These are phyloP conservation scores for Nycteola revayana DNA, from an alignment of 2,888 invertebrate species.

Conservation along the genomic window DNA sequence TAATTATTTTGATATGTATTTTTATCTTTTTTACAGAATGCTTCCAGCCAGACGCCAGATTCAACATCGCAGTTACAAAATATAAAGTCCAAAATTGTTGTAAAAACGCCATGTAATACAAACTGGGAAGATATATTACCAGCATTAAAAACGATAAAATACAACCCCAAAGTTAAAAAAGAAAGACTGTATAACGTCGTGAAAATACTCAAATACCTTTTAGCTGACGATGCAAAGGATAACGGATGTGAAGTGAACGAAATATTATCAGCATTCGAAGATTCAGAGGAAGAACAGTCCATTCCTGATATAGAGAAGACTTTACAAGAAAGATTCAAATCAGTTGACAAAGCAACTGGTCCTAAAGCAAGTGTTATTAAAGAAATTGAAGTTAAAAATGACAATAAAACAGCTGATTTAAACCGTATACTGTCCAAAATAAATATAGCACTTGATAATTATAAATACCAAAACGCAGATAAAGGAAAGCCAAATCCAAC, in stretches of 20 bases:
- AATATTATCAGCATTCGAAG: background rate
- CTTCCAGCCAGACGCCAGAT: slow-evolving; percentile 12
- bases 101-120: background rate
- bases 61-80: background rate
- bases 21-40: slow-evolving; percentile 23
- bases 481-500: slow-evolving; percentile 19
- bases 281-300: slow-evolving; percentile 1
- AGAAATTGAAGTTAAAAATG: slow-evolving; percentile 7
- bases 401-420: slow-evolving; percentile 20
- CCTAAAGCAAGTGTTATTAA: slow-evolving; percentile 7
- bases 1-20: too few species aligned
- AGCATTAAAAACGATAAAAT: slow-evolving; percentile 23
- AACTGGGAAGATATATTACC: slow-evolving; percentile 24
- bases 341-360: slow-evolving; percentile 12
- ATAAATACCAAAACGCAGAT: slow-evolving; percentile 14
- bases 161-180: slow-evolving; percentile 23
- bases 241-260: slow-evolving; percentile 2
- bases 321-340: slow-evolving; percentile 13
- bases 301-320: slow-evolving; percentile 12
- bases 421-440: slow-evolving; percentile 21
- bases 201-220: slow-evolving; percentile 30
- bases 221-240: slow-evolving; percentile 25
- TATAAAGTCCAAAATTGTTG: too few species aligned
- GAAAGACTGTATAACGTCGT: slow-evolving; percentile 31
- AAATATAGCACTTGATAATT: slow-evolving; percentile 19